These are phyloP conservation scores for Mionectes macconnelli DNA, from an alignment of 2,113 vertebrate species.

Conservation along the genomic window DNA sequence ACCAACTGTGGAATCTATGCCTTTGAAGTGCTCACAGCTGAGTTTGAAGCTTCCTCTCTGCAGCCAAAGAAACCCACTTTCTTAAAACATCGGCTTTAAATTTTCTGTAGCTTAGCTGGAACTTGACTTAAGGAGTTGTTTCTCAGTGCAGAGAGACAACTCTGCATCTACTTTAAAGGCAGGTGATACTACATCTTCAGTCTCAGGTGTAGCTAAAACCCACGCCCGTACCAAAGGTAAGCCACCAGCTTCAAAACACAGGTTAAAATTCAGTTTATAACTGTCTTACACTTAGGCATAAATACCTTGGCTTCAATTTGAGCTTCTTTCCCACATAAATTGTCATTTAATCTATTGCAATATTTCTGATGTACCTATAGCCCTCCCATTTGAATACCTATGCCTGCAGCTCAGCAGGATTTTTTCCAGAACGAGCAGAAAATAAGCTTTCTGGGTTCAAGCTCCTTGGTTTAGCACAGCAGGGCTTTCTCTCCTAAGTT, in stretches of 20 bases:
- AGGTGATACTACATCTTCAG: not conserved
- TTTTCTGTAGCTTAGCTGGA: constrained; percentile 15
- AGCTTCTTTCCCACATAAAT: not conserved
- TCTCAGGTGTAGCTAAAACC: not conserved
- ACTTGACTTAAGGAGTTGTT: not conserved
- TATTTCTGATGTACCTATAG: not conserved
- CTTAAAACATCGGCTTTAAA: constrained; percentile 26
- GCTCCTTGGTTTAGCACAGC: constrained; percentile 14
- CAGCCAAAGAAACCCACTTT: not conserved
- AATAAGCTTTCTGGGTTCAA: not conserved
- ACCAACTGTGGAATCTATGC: constrained; percentile 33
- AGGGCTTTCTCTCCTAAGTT: not conserved
- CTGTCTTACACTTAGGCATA: not conserved
- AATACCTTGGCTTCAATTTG: not conserved
- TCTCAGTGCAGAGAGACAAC: not conserved
- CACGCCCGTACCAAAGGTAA: not conserved
- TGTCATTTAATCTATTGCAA: not conserved
- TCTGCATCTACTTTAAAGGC: not conserved
- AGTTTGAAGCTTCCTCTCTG: not conserved
- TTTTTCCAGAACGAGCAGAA: constrained; percentile 11
- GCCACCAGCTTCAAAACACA: not conserved
- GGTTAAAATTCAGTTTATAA: not conserved
- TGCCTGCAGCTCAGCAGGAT: not conserved
- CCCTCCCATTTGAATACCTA: not conserved
- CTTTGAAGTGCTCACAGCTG: constrained; percentile 53